Evolutionary conservation across 2,888 invertebrate species (phyloP).

Genomic region (Yponomeuta sedellus): DNA sequence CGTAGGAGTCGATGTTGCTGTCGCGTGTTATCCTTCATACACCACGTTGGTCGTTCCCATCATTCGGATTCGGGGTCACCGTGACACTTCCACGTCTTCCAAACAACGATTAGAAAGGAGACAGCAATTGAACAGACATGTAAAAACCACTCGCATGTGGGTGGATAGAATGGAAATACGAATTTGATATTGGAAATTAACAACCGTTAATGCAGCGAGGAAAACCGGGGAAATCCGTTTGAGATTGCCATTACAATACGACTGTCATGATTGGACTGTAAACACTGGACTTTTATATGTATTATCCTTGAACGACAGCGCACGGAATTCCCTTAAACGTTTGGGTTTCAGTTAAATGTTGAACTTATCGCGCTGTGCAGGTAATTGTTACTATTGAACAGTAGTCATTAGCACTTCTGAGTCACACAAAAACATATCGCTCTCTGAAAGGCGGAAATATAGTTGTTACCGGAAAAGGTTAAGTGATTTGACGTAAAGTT

Average conservation of each 20-base stretch:
- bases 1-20: slow-evolving; percentile 65
- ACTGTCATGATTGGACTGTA: neutral
- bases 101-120: slow-evolving; percentile 70
- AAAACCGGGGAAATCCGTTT: slow-evolving; percentile 4
- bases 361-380: neutral
- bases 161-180: slow-evolving; percentile 35
- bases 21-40: slow-evolving; percentile 62
- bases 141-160: slow-evolving; percentile 53
- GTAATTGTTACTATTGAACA: slow-evolving; percentile 33
- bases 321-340: neutral
- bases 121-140: slow-evolving; percentile 55
- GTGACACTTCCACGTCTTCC: slow-evolving; percentile 50
- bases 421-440: slow-evolving; percentile 30
- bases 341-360: neutral
- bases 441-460: slow-evolving; percentile 42
- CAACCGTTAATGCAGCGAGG: neutral
- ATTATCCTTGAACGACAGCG: neutral
- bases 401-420: slow-evolving; percentile 36
- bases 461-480: slow-evolving; percentile 39
- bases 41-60: slow-evolving; percentile 69
- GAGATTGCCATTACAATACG: neutral
- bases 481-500: slow-evolving; percentile 37
- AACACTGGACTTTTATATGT: neutral
- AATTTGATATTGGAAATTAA: slow-evolving; percentile 24
- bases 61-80: slow-evolving; percentile 70